Conservation (phyloP, 2,888 invertebrate species). For the Fragum sueziense region DNA sequence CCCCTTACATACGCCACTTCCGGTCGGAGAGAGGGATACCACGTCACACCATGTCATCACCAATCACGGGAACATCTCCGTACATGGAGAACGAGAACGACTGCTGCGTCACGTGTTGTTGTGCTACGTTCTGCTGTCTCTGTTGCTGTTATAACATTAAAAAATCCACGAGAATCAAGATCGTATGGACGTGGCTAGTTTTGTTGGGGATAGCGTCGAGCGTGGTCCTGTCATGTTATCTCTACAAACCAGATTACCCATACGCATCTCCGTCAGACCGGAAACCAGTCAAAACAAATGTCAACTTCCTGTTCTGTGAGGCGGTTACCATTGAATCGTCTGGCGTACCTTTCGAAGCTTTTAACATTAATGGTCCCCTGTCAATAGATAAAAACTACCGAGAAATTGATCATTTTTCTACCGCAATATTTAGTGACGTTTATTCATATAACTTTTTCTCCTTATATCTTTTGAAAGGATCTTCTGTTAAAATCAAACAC, state of each 20-base stretch:
- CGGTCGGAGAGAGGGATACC: background rate
- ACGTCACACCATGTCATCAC: constrained; percentile 1
- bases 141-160: constrained; percentile 39
- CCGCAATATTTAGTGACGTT: constrained; percentile 36
- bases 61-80: background rate
- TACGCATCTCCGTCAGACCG: constrained; percentile 49
- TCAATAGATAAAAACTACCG: constrained; percentile 14
- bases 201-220: constrained; percentile 25
- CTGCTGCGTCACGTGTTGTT: constrained; percentile 30
- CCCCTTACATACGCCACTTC: background rate
- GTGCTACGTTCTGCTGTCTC: constrained; percentile 28
- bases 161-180: constrained; percentile 43
- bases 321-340: constrained; percentile 40
- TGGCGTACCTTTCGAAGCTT: constrained; percentile 43
- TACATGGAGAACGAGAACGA: constrained; percentile 20
- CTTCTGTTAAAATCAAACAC: constrained; percentile 29
- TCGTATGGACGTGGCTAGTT: constrained; percentile 49
- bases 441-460: constrained; percentile 40
- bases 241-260: constrained; percentile 35
- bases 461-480: constrained; percentile 40
- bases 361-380: constrained; percentile 26
- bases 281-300: constrained; percentile 40
- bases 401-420: background rate
- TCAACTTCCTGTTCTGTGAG: constrained; percentile 54
- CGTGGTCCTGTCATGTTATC: constrained; percentile 35